Evolutionary conservation across 1,140 invertebrate species (phyloP).

Genomic region (Caligus rogercresseyi): DNA sequence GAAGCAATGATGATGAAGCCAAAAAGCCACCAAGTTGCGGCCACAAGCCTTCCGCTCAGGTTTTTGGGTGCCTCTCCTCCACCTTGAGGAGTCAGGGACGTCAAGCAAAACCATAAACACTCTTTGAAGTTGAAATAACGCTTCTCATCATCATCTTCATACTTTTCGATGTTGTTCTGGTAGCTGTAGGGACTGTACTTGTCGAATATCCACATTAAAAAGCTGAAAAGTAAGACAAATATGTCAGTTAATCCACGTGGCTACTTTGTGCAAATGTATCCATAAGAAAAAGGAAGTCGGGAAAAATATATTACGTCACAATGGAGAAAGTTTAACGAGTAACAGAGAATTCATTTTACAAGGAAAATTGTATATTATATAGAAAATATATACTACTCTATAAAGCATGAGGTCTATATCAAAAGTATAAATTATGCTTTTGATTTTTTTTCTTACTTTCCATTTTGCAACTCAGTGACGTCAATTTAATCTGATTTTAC

Average conservation of each 20-base stretch:
- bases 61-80: conserved; percentile 92
- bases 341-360: too few species aligned
- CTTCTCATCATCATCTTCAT: conserved; percentile 82
- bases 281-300: background rate
- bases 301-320: background rate
- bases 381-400: too few species aligned
- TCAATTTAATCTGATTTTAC: too few species aligned
- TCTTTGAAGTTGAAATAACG: conserved; percentile 87
- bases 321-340: background rate
- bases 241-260: conserved; percentile 9
- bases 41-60: conserved; percentile 71
- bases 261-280: background rate
- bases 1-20: conserved; percentile 96
- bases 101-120: conserved; percentile 98
- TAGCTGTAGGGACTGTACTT: conserved; percentile 89
- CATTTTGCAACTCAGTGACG: too few species aligned
- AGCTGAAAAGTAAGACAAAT: conserved; percentile 40
- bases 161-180: conserved; percentile 81
- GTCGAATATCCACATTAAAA: conserved; percentile 88
- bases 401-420: too few species aligned
- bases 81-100: conserved; percentile 75
- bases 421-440: too few species aligned
- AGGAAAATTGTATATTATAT: too few species aligned
- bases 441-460: too few species aligned
- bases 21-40: conserved; percentile 94